Conservation (phyloP, 2,113 vertebrate genomes). For the Blennius ocellaris region DNA sequence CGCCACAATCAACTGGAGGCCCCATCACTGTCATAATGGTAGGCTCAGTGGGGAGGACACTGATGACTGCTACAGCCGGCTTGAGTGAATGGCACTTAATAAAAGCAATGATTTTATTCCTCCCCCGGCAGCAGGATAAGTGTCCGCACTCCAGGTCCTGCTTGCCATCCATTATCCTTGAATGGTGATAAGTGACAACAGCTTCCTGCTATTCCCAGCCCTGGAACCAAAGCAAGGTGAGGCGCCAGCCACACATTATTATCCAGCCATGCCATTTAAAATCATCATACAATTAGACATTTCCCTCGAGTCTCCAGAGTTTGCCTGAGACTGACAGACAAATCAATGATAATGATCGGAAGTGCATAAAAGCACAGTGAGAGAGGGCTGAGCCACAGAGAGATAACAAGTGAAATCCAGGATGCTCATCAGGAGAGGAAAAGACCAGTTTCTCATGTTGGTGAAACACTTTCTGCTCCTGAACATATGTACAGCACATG, state of each 20-base stretch:
- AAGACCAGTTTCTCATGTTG: too few relatives aligned
- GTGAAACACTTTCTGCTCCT: too few relatives aligned
- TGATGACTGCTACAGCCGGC: conserved; percentile 42
- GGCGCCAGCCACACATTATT: conserved; percentile 49
- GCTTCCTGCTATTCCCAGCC: conserved; percentile 62
- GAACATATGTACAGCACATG: too few relatives aligned
- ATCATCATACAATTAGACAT: conserved; percentile 74
- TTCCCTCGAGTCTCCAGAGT: conserved; percentile 52
- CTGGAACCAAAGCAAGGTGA: conserved; percentile 33
- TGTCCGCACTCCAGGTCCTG: conserved; percentile 48
- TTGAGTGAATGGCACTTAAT: conserved; percentile 74
- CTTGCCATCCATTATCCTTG: conserved; percentile 72
- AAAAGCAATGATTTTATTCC: conserved; percentile 75
- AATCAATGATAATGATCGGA: conserved; percentile 66
- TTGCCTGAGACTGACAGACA: conserved; percentile 37
- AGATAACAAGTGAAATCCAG: conserved; percentile 35
- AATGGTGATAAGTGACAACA: conserved; percentile 73
- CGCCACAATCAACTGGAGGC: conserved; percentile 53
- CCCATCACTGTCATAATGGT: conserved; percentile 64
- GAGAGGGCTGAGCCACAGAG: conserved; percentile 8
- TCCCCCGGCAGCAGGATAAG: conserved; percentile 59
- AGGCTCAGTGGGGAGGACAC: conserved; percentile 55
- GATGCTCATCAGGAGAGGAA: not conserved
- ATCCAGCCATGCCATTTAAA: conserved; percentile 68
- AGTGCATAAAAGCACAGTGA: conserved; percentile 35